These are phyloP conservation scores for Marasmarcha lunaedactyla DNA, from an alignment of 2,888 invertebrate species.

Conservation along the genomic window DNA sequence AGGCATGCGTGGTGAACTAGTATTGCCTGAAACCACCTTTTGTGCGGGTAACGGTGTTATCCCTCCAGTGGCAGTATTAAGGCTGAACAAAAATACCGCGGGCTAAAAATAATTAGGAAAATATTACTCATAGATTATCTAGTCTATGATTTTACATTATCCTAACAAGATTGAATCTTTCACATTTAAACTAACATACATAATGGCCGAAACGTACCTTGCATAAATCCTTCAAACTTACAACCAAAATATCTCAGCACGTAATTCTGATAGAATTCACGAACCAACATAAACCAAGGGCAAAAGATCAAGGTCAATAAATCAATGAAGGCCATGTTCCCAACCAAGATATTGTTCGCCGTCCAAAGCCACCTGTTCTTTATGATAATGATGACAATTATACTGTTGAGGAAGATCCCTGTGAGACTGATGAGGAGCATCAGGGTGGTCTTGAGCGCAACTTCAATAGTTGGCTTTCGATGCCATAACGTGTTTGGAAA, in stretches of 20 bases:
- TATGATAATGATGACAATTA: constrained; percentile 73
- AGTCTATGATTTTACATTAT: too few relatives aligned
- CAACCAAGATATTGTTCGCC: constrained; percentile 79
- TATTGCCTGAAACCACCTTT: too few relatives aligned
- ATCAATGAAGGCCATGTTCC: constrained; percentile 81
- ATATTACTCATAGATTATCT: too few relatives aligned
- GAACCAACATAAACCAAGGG: constrained; percentile 80
- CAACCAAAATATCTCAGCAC: constrained; percentile 80
- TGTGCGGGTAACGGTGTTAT: too few relatives aligned
- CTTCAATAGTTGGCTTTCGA: constrained; percentile 68
- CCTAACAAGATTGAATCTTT: too few relatives aligned
- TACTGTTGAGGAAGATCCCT: constrained; percentile 76
- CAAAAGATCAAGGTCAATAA: constrained; percentile 75
- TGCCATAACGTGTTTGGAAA: constrained; percentile 78
- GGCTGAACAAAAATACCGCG: too few relatives aligned
- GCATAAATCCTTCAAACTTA: constrained; percentile 80
- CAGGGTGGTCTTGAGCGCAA: constrained; percentile 69
- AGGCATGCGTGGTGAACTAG: too few relatives aligned
- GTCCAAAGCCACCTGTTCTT: constrained; percentile 74
- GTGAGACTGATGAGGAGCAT: constrained; percentile 73
- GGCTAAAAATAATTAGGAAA: too few relatives aligned
- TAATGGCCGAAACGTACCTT: constrained; percentile 70
- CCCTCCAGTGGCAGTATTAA: too few relatives aligned
- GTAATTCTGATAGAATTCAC: constrained; percentile 84
- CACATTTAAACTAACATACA: too few relatives aligned